Percentiles rank a stretch among this genome's conserved stretches.
Evolutionary conservation across 2,797 vertebrate genomes (phyloP).

Genomic region (Pangasius macronema): DNA sequence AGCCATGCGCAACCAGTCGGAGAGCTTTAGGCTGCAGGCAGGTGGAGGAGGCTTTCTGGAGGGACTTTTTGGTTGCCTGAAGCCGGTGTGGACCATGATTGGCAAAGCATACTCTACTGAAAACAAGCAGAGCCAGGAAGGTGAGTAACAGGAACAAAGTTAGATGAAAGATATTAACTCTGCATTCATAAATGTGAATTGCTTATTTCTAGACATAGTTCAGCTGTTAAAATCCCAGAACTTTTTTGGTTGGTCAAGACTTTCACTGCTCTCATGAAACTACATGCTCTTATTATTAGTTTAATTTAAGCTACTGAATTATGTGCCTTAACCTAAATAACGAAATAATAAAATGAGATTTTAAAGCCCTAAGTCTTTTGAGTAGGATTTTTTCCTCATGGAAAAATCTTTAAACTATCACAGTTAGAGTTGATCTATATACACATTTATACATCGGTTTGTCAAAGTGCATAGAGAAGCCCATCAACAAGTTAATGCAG

Average conservation of each 20-base stretch:
- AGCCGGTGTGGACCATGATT: slow-evolving; percentile 95
- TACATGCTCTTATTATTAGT: not conserved
- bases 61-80: slow-evolving; percentile 91
- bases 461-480: not conserved
- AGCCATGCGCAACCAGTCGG: slow-evolving; percentile 70
- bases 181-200: not conserved
- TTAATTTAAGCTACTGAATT: not conserved
- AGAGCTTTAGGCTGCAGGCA: slow-evolving; percentile 78
- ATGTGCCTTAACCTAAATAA: not conserved
- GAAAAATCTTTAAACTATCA: not conserved
- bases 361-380: not conserved
- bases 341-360: not conserved
- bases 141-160: slow-evolving; percentile 70
- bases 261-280: not conserved
- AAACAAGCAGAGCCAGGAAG: slow-evolving; percentile 89
- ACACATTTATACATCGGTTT: not conserved
- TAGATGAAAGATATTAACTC: not conserved
- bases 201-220: not conserved
- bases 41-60: slow-evolving; percentile 89
- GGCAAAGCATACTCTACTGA: slow-evolving; percentile 94
- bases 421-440: not conserved
- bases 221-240: not conserved
- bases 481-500: not conserved
- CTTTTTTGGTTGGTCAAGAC: not conserved
- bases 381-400: not conserved